These are phyloP conservation scores for Phyllostomus discolor DNA, from an alignment of 2,113 vertebrate genomes.

Conservation along the genomic window DNA sequence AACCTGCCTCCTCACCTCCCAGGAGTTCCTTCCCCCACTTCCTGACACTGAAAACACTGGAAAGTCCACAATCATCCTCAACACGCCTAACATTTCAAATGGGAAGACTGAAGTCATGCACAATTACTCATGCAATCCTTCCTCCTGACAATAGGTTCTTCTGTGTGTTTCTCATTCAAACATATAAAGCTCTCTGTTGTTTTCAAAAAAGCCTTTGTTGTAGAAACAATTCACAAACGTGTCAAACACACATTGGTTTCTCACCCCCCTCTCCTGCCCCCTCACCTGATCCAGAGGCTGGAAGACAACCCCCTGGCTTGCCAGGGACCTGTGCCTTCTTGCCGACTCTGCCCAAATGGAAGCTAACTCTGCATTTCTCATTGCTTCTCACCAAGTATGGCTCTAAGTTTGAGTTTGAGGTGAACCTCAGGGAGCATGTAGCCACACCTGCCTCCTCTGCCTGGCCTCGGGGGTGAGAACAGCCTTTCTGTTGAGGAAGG, in stretches of 20 bases:
- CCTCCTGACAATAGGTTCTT: slow-evolving; percentile 55
- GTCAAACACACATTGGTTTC: slow-evolving; percentile 61
- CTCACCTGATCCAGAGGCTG: slow-evolving; percentile 45
- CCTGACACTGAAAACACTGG: neutral
- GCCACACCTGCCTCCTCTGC: slow-evolving; percentile 48
- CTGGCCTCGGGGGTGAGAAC: neutral
- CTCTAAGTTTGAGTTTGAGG: slow-evolving; percentile 50
- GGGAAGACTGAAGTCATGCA: slow-evolving; percentile 66
- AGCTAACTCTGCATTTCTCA: neutral
- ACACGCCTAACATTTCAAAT: slow-evolving; percentile 27
- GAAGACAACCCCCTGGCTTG: slow-evolving; percentile 27
- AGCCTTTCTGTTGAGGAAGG: slow-evolving; percentile 44
- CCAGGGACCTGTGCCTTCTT: neutral
- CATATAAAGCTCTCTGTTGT: slow-evolving; percentile 62
- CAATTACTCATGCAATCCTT: slow-evolving; percentile 60
- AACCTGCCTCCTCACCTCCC: neutral
- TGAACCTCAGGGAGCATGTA: slow-evolving; percentile 56
- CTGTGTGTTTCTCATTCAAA: slow-evolving; percentile 55
- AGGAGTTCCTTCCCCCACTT: neutral
- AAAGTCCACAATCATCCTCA: slow-evolving; percentile 14
- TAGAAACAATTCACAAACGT: slow-evolving; percentile 71
- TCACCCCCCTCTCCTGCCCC: neutral
- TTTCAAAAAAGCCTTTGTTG: slow-evolving; percentile 58
- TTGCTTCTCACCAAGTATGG: neutral
- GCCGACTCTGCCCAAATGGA: neutral